phyloP scores from a whole-genome alignment of 2,797 vertebrate genomes.

The Thaleichthys pacificus region DNA sequence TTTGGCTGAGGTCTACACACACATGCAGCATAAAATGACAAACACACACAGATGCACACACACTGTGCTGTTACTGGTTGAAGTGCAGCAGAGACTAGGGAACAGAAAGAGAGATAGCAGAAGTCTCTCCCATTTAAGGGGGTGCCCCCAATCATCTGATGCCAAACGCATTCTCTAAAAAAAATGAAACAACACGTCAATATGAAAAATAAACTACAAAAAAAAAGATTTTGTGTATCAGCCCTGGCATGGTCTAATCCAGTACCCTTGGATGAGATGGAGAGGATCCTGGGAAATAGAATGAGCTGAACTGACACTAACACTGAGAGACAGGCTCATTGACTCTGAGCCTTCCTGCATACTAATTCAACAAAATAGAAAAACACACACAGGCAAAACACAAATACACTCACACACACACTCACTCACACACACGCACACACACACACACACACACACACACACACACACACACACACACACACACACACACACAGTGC shows the following conservation, averaged over 20 bases:
- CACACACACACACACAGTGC: conserved; percentile 2
- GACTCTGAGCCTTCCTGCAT: conserved; percentile 30
- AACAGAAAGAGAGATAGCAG: neutral
- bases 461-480: conserved; percentile 7
- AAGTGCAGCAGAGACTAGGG: neutral
- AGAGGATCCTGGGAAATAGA: conserved; percentile 26
- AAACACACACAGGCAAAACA: conserved; percentile 15
- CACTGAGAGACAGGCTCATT: conserved; percentile 46
- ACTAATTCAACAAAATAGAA: conserved; percentile 13
- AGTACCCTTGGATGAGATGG: neutral
- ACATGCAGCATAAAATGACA: neutral
- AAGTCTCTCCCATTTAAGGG: neutral
- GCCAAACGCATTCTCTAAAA: neutral
- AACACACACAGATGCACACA: neutral
- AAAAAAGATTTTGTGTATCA: conserved; percentile 7
- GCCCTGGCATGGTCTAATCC: no score
- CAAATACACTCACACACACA: conserved; percentile 12
- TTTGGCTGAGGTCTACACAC: conserved; percentile 52
- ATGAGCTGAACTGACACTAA: conserved; percentile 53
- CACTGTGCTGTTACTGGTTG: conserved; percentile 29
- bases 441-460: conserved; percentile 8
- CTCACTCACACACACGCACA: conserved; percentile 1
- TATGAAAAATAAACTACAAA: neutral
- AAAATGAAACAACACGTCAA: neutral
- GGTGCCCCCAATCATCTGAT: neutral